Conservation (phyloP, 2,113 vertebrate species). For the Rhynchopsitta pachyrhyncha region DNA sequence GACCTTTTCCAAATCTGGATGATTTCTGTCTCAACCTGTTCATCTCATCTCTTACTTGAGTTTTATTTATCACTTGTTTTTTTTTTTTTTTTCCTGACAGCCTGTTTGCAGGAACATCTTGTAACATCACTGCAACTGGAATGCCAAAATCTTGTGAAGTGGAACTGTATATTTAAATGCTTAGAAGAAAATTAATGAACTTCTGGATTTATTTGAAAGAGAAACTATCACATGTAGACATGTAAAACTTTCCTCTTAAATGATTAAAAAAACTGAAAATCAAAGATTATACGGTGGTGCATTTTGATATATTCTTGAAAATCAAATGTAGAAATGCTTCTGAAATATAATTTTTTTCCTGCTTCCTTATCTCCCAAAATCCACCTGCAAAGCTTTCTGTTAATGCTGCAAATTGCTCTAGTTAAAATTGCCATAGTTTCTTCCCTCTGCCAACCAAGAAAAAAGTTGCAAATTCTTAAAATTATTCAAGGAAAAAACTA, state of each 20-base stretch:
- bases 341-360: background rate
- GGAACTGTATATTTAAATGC: background rate
- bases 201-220: background rate
- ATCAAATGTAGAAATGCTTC: background rate
- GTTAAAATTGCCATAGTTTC: background rate
- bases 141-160: background rate
- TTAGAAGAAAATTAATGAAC: background rate
- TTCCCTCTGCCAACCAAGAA: background rate
- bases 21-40: background rate
- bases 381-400: background rate
- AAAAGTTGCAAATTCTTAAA: background rate
- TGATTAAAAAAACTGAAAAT: background rate
- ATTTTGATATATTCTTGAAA: background rate
- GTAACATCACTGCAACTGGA: background rate
- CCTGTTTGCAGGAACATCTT: background rate
- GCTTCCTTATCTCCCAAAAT: background rate
- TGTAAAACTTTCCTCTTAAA: background rate
- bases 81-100: background rate
- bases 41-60: background rate
- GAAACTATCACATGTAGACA: background rate
- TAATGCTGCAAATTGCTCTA: background rate
- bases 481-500: background rate
- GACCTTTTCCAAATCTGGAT: background rate
- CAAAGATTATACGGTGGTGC: accelerated
- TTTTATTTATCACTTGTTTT: background rate